Evolutionary conservation across 92 coral and sea anemone species (phyloP).

Genomic region (Phenganax stokvisi): DNA sequence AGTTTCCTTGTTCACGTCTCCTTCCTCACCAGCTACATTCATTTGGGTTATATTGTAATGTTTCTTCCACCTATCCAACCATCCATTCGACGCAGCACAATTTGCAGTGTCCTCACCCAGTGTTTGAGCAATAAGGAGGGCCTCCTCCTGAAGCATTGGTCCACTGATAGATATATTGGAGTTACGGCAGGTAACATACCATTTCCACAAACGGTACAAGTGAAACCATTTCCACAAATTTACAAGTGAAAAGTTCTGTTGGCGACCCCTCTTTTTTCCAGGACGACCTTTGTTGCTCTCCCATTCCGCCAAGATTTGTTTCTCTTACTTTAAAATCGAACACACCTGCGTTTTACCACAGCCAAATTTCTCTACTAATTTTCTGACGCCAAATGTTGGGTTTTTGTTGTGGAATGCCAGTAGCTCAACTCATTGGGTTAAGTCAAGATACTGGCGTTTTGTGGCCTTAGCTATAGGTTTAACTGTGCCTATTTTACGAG

Average conservation of each 20-base stretch:
- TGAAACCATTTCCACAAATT: neutral
- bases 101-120: neutral
- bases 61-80: constrained; percentile 27
- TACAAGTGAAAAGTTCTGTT: neutral
- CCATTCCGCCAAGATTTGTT: neutral
- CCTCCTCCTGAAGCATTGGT: constrained; percentile 14
- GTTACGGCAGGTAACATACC: neutral
- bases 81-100: constrained; percentile 20
- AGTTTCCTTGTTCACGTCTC: neutral
- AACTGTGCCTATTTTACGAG: no score
- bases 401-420: no score
- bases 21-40: constrained; percentile 18
- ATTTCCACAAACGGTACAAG: neutral
- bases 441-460: no score
- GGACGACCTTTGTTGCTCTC: constrained; percentile 1
- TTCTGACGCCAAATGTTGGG: no score
- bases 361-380: neutral
- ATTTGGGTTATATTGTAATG: constrained; percentile 8
- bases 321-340: neutral
- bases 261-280: constrained; percentile 10
- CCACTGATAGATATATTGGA: constrained; percentile 13
- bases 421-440: no score
- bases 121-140: neutral
- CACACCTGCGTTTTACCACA: neutral
- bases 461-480: no score